These are phyloP conservation scores for Orius insidiosus DNA, from an alignment of 1,140 invertebrate species.

Conservation along the genomic window DNA sequence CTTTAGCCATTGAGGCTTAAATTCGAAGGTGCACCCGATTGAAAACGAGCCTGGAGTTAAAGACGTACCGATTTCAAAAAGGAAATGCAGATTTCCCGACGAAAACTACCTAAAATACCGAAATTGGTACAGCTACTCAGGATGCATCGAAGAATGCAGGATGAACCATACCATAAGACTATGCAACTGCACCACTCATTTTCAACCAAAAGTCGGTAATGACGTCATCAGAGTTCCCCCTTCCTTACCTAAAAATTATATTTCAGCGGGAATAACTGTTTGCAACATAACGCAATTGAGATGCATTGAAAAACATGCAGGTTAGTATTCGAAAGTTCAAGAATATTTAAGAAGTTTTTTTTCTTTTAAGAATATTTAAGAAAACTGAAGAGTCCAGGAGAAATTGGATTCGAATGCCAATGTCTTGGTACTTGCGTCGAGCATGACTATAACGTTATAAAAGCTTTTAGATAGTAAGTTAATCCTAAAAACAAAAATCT, in stretches of 20 bases:
- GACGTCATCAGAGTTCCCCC: too few species aligned
- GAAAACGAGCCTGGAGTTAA: conserved; percentile 37
- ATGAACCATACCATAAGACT: conserved; percentile 36
- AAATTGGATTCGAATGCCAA: conserved; percentile 34
- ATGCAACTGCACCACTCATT: conserved; percentile 47
- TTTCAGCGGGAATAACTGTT: too few species aligned
- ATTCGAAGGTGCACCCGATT: conserved; percentile 35
- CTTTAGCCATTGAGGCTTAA: too few species aligned
- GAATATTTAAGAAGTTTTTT: too few species aligned
- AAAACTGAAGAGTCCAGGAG: conserved; percentile 11
- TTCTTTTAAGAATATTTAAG: conserved; percentile 11
- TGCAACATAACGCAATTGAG: too few species aligned
- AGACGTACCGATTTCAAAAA: conserved; percentile 33
- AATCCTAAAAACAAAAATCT: too few species aligned
- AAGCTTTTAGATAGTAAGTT: too few species aligned
- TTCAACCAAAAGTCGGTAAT: conserved; percentile 38
- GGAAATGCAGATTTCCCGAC: conserved; percentile 41
- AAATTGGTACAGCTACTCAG: conserved; percentile 43
- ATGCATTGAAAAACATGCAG: too few species aligned
- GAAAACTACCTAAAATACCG: conserved; percentile 43
- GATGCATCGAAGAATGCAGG: conserved; percentile 47
- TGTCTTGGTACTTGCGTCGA: conserved; percentile 43
- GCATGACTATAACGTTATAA: conserved; percentile 27
- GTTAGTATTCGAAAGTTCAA: too few species aligned
- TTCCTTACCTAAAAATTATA: too few species aligned